Base-by-base conservation (phyloP, 2,797 vertebrate species). In the Psittacula echo region DNA sequence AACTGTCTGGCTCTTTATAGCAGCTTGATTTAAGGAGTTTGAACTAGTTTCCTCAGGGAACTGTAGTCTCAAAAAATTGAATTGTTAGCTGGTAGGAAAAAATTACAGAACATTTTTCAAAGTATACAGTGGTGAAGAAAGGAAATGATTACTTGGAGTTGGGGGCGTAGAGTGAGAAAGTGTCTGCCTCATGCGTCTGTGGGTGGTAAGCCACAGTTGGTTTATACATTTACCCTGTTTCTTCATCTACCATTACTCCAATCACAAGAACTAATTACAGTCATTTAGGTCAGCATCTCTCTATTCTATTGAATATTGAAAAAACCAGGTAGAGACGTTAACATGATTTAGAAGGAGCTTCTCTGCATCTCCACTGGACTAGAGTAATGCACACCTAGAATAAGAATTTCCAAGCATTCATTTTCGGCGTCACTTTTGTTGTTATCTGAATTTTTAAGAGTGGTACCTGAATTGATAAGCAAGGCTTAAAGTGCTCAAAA, bases 111-210 rank as follows among this genome's bases (percentile, higher is more conserved):
- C 51, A 72, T 85, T 94, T 96, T 96, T 96, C 77, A 74, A 93
- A 96, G 85, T 85, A 80, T 83, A 93, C 79, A 88, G 82, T 77
- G 90, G 71, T 89, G 89, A 93, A 96, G 89, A 96, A 96, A 94
- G 93, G 92, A 96, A 95, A 95, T 86, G 61, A 94, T 96, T 96
- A 81, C 79, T 90, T 92, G 80, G 79, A 92, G 75, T 51, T 93
- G 80, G 77, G 67, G 90, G 93, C 4, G 9, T 91, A 84, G 82
- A 87, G 90, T 73, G 72, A 93, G 83, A 90, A 94, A 94, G 75
- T 90, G 80, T 78, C 83, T 91, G 94, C 90, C 64, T 87, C 44
- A 34, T 53, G 75, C 4, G 6, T 93, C 85, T 86, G 96, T 94
- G 93, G 93, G 95, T 95, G 87, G 94, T 89, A 90, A 92, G 67